Evolutionary conservation across 1,140 invertebrate species (phyloP).

Genomic region (Cotesia typhae): DNA sequence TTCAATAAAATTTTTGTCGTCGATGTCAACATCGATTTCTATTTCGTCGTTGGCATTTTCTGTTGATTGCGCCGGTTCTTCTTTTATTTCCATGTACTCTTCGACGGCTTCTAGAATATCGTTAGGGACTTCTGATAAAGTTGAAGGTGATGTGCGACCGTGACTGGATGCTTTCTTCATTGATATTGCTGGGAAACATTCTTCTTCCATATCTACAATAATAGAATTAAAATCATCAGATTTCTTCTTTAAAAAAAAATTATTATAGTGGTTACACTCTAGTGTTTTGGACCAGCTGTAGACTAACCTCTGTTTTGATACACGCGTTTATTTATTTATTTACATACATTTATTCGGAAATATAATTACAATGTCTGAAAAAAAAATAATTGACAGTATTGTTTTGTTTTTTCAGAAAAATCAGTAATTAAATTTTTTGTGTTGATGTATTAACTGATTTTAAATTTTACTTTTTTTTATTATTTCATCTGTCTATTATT

Average conservation of each 20-base stretch:
- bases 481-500: too few species aligned
- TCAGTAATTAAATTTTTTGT: too few species aligned
- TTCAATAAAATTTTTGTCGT: constrained; percentile 51
- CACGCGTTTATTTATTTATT: too few species aligned
- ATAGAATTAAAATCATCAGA: not conserved
- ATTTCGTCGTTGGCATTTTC: constrained; percentile 75
- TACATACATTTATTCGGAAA: too few species aligned
- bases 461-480: too few species aligned
- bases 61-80: constrained; percentile 66
- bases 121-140: not conserved
- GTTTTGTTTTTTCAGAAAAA: too few species aligned
- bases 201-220: constrained; percentile 82
- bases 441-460: too few species aligned
- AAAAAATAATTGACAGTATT: too few species aligned
- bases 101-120: constrained; percentile 32
- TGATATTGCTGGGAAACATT: constrained; percentile 80
- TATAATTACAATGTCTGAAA: too few species aligned
- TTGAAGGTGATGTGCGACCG: constrained; percentile 44
- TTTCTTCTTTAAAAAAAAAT: not conserved
- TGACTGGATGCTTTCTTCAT: constrained; percentile 69
- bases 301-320: too few species aligned
- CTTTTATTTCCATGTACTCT: constrained; percentile 42
- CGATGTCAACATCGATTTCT: constrained; percentile 53
- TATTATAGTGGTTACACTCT: too few species aligned
- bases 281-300: too few species aligned